These are phyloP conservation scores for Tapera naevia DNA, from an alignment of 2,797 vertebrate genomes.

Conservation along the genomic window DNA sequence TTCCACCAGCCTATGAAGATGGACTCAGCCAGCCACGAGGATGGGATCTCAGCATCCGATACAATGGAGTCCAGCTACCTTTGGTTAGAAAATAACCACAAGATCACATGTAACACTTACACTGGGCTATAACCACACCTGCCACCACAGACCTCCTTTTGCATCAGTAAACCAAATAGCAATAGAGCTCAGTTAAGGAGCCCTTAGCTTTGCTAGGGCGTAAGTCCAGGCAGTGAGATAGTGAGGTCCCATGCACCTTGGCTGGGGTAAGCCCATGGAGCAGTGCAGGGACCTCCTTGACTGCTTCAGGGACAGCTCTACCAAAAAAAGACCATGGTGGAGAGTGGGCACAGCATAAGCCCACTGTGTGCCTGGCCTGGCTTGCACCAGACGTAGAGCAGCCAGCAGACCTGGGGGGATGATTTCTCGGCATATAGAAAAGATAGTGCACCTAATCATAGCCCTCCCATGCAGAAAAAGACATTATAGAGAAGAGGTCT, in stretches of 20 bases:
- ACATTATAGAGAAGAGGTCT: not conserved
- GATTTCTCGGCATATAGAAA: not conserved
- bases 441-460: not conserved
- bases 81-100: conserved; percentile 70
- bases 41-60: conserved; percentile 82
- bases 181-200: not conserved
- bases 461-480: not conserved
- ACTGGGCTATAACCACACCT: not conserved
- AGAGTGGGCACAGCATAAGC: not conserved
- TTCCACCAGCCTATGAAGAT: conserved; percentile 92
- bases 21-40: conserved; percentile 88
- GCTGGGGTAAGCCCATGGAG: not conserved
- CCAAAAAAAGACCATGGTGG: rapidly evolving
- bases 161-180: not conserved
- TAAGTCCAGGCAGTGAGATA: not conserved
- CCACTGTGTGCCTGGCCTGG: rapidly evolving
- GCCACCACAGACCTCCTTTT: not conserved
- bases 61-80: conserved; percentile 87
- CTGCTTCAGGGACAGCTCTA: not conserved
- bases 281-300: not conserved
- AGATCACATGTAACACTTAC: not conserved
- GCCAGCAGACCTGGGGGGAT: not conserved
- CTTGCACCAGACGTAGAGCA: rapidly evolving
- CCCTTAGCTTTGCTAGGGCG: not conserved
- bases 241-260: not conserved